Conservation (phyloP, 2,113 vertebrate genomes). For the Acinonyx jubatus region DNA sequence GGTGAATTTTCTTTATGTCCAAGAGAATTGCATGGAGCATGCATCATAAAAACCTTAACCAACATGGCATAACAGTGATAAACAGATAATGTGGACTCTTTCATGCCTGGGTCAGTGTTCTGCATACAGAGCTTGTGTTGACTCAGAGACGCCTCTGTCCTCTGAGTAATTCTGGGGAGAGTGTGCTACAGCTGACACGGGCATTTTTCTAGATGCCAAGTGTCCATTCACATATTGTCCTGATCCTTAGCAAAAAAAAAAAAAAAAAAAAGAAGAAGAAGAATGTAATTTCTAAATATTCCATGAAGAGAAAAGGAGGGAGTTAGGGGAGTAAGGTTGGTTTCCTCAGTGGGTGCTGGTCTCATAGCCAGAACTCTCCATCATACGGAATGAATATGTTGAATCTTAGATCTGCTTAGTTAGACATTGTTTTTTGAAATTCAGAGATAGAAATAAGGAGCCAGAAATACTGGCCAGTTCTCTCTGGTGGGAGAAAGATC, state of each 20-base stretch:
- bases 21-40: neutral
- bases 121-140: neutral
- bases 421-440: conserved; percentile 26
- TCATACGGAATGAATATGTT: neutral
- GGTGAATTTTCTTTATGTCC: conserved; percentile 56
- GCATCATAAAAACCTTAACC: neutral
- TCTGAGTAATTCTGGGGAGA: neutral
- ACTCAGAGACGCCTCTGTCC: neutral
- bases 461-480: neutral
- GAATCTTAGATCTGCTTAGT: neutral
- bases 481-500: neutral
- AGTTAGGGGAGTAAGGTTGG: neutral
- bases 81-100: neutral
- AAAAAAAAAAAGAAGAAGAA: neutral
- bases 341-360: neutral
- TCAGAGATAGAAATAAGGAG: neutral
- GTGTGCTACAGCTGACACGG: neutral
- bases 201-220: neutral
- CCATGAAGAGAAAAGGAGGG: neutral
- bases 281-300: conserved; percentile 11
- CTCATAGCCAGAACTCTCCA: neutral
- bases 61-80: conserved; percentile 27
- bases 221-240: neutral
- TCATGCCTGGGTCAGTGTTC: neutral
- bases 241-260: neutral